These are phyloP conservation scores for Xanthorhoe spadicearia DNA, from an alignment of 2,888 invertebrate species.

Conservation along the genomic window DNA sequence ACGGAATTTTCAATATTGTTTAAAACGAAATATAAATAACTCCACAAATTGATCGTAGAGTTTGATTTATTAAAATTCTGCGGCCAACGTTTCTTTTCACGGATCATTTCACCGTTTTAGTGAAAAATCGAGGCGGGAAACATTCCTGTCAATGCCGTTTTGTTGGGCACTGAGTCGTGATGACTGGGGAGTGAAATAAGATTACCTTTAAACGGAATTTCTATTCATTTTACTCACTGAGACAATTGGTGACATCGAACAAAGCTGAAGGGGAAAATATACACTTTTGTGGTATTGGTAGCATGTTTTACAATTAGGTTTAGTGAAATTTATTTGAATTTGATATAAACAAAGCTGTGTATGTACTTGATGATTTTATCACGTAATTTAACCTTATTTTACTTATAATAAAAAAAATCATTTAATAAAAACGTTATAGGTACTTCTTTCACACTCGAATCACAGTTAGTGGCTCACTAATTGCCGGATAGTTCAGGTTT, in stretches of 20 bases:
- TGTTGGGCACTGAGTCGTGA: not conserved
- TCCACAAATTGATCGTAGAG: constrained; percentile 30
- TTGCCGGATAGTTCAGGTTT: no score
- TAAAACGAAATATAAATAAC: constrained; percentile 16
- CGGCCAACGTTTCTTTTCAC: constrained; percentile 37
- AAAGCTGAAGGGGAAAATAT: not conserved
- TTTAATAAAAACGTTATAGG: no score
- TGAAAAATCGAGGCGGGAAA: not conserved
- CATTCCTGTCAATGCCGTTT: not conserved
- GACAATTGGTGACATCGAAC: not conserved
- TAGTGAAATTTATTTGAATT: no score
- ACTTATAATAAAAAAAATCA: no score
- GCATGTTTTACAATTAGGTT: no score
- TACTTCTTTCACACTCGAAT: no score
- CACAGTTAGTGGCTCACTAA: no score
- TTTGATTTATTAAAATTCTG: constrained; percentile 39
- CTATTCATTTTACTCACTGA: not conserved
- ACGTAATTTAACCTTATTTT: no score
- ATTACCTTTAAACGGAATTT: not conserved
- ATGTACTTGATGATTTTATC: no score
- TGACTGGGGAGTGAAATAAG: not conserved
- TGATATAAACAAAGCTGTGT: no score
- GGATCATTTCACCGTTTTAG: constrained; percentile 31
- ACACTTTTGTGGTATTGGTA: no score
- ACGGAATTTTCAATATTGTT: not conserved